Conservation (phyloP, 2,888 invertebrate genomes). For the Tryphoninae sp. region DNA sequence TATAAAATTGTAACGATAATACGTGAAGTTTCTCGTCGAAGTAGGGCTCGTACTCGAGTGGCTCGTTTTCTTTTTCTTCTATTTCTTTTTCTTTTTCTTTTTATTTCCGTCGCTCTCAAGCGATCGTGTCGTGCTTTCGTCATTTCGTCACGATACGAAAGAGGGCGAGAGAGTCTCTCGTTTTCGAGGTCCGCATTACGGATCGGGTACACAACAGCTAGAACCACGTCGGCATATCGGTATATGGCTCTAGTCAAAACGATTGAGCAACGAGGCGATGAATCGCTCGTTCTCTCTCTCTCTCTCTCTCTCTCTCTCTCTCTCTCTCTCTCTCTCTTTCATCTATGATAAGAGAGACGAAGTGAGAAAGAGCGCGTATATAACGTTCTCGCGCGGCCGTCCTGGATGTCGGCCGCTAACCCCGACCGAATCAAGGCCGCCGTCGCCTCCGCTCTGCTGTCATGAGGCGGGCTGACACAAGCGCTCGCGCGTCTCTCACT, state of each 20-base stretch:
- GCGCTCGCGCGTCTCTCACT: slow-evolving; percentile 68
- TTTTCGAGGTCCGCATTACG: slow-evolving; percentile 45
- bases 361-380: slow-evolving; percentile 33
- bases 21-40: too few species aligned
- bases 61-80: neutral
- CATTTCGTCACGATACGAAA: slow-evolving; percentile 43
- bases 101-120: neutral
- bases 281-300: slow-evolving; percentile 51
- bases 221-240: neutral
- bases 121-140: neutral
- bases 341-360: slow-evolving; percentile 16
- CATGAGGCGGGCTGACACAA: slow-evolving; percentile 43
- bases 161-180: slow-evolving; percentile 23
- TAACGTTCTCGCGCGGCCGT: slow-evolving; percentile 64
- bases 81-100: neutral
- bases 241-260: slow-evolving; percentile 66
- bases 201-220: slow-evolving; percentile 45
- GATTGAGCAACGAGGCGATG: slow-evolving; percentile 74
- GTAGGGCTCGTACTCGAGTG: neutral
- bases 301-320: slow-evolving; percentile 48
- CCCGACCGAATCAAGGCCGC: slow-evolving; percentile 79
- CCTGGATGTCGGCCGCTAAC: slow-evolving; percentile 79
- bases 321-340: slow-evolving; percentile 37
- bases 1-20: too few species aligned
- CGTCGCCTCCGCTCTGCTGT: slow-evolving; percentile 45